Percentiles rank a stretch among this genome's conserved stretches.
phyloP scores from a whole-genome alignment of 2,888 invertebrate species.

The Metellina segmentata region DNA sequence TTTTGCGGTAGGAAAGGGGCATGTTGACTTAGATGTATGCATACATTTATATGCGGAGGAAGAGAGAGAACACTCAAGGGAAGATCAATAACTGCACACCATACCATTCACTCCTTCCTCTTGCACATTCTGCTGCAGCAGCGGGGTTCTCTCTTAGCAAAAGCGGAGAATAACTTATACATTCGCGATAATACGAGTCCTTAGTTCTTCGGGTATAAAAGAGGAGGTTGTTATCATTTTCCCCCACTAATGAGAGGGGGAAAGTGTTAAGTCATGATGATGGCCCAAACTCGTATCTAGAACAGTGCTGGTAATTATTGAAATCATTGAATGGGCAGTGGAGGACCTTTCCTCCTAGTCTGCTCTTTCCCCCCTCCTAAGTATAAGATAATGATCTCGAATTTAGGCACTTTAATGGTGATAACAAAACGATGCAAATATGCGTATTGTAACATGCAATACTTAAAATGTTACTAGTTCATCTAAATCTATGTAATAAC shows the following conservation, averaged over 20 bases:
- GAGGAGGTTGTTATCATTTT: slow-evolving; percentile 33
- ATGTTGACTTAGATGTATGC: slow-evolving; percentile 55
- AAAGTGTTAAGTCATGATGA: neutral
- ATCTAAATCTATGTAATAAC: too few relatives aligned
- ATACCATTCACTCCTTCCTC: slow-evolving; percentile 6
- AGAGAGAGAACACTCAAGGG: slow-evolving; percentile 50
- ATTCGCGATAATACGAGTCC: slow-evolving; percentile 23
- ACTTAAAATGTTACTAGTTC: too few relatives aligned
- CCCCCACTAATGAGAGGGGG: slow-evolving; percentile 32
- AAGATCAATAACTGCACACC: slow-evolving; percentile 54
- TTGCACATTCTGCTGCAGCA: slow-evolving; percentile 1
- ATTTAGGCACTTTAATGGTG: too few relatives aligned
- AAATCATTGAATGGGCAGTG: slow-evolving; percentile 2
- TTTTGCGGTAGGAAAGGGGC: slow-evolving; percentile 30
- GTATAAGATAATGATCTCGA: too few relatives aligned
- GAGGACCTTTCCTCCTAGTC: too few relatives aligned
- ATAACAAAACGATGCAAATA: too few relatives aligned
- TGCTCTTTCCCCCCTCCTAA: too few relatives aligned
- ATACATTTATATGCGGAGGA: slow-evolving; percentile 29
- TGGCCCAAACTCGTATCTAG: slow-evolving; percentile 26
- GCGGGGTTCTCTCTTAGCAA: neutral
- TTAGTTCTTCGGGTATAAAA: slow-evolving; percentile 13
- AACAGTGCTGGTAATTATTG: slow-evolving; percentile 33
- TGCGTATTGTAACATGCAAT: too few relatives aligned
- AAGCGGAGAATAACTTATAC: slow-evolving; percentile 9